Percentiles rank a stretch among this genome's conserved stretches.
phyloP scores from a whole-genome alignment of 2,888 invertebrate species.

The Seira musarum region DNA sequence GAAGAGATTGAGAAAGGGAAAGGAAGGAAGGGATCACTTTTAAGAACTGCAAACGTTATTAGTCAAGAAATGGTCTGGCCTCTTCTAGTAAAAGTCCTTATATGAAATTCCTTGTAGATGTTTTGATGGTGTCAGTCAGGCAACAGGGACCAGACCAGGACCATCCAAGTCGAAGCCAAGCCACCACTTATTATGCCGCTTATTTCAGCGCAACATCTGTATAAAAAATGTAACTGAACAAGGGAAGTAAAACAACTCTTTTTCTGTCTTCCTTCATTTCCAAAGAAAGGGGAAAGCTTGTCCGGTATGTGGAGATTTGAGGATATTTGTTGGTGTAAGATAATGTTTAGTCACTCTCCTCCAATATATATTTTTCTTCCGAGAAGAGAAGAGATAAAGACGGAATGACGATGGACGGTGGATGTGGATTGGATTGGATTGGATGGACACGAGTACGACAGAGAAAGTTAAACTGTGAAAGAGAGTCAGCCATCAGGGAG shows the following conservation, averaged over 20 bases:
- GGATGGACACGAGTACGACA: constrained; percentile 43
- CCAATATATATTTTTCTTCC: constrained; percentile 33
- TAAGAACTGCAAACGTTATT: constrained; percentile 24
- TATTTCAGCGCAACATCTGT: constrained; percentile 55
- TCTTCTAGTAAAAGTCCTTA: too few relatives aligned
- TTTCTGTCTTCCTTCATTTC: not conserved
- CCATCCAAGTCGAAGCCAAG: too few relatives aligned
- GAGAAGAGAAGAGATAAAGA: constrained; percentile 36
- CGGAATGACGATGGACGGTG: constrained; percentile 39
- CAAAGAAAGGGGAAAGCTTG: not conserved
- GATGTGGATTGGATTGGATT: too few relatives aligned
- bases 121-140: constrained; percentile 32
- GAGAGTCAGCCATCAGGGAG: constrained; percentile 35
- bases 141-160: constrained; percentile 35
- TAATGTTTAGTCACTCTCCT: not conserved
- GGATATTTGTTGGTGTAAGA: not conserved
- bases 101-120: not conserved
- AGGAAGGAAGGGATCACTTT: constrained; percentile 39
- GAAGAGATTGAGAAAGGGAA: not conserved
- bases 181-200: constrained; percentile 36
- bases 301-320: not conserved
- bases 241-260: not conserved
- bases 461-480: constrained; percentile 43
- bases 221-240: constrained; percentile 26
- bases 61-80: not conserved